A percentile compares a stretch with the other conserved stretches of the same genome.
Evolutionary conservation across 1,140 invertebrate genomes (phyloP).

Genomic region (Acromyrmex heyeri): DNA sequence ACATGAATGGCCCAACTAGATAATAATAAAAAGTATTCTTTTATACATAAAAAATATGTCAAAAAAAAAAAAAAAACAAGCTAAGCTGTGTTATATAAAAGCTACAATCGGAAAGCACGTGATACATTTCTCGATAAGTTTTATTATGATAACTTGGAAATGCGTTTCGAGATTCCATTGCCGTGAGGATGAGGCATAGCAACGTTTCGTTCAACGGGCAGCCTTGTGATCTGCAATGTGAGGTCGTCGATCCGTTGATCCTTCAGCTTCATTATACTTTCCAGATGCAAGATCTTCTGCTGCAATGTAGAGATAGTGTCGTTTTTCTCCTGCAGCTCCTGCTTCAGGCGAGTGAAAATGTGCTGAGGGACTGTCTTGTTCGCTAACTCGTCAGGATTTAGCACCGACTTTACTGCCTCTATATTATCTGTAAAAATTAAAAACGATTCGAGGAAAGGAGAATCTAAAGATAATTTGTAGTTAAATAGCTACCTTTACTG

Average conservation of each 20-base stretch:
- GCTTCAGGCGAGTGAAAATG: constrained; percentile 86
- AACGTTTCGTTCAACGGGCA: not conserved
- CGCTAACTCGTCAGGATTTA: constrained; percentile 79
- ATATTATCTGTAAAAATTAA: not conserved
- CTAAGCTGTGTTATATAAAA: not conserved
- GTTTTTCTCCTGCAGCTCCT: constrained; percentile 85
- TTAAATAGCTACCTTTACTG: constrained; percentile 72
- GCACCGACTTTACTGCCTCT: constrained; percentile 76
- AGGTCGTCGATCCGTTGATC: constrained; percentile 88
- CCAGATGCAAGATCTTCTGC: constrained; percentile 87
- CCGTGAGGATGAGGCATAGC: not conserved
- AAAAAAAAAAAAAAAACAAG: not conserved
- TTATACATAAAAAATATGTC: not conserved
- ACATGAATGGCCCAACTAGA: not conserved
- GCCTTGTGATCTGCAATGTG: constrained; percentile 73
- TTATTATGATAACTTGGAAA: constrained; percentile 38
- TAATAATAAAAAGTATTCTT: constrained; percentile 43
- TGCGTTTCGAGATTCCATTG: constrained; percentile 24
- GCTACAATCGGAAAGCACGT: not conserved
- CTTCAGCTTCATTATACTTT: constrained; percentile 87
- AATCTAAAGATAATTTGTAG: not conserved
- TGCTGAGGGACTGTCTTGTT: constrained; percentile 88
- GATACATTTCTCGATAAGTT: not conserved
- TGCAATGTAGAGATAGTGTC: constrained; percentile 83
- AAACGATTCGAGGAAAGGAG: not conserved